Evolutionary conservation across 2,888 invertebrate genomes (phyloP).

Genomic region (Caenorhabditis drosophilae): DNA sequence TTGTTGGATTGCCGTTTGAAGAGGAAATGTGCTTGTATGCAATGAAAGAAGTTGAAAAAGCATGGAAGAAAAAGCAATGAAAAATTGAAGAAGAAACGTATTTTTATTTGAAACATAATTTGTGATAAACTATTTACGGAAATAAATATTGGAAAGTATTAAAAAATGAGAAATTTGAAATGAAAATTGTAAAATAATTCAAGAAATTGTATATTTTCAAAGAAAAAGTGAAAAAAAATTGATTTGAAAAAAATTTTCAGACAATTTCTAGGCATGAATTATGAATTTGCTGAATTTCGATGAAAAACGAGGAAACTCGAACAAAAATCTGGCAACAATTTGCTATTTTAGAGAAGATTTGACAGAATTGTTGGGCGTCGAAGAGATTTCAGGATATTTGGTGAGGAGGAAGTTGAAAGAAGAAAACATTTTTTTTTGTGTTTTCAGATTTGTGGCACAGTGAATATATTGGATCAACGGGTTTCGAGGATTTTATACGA

Average conservation of each 20-base stretch:
- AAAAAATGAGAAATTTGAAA: background rate
- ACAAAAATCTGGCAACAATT: background rate
- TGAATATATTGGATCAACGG: constrained; percentile 13
- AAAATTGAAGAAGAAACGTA: background rate
- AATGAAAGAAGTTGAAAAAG: constrained; percentile 53
- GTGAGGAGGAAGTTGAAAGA: background rate
- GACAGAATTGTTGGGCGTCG: background rate
- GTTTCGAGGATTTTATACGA: constrained; percentile 16
- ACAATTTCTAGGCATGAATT: too few relatives aligned
- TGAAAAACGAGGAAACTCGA: background rate
- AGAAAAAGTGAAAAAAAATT: background rate
- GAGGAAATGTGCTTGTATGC: constrained; percentile 59
- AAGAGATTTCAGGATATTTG: background rate
- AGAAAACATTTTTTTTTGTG: background rate
- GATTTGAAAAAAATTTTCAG: background rate
- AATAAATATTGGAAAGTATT: background rate
- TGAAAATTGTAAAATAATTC: background rate
- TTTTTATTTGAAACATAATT: background rate
- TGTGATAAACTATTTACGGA: background rate
- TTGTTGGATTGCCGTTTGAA: constrained; percentile 53
- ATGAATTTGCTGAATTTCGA: constrained; percentile 1
- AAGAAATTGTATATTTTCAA: background rate
- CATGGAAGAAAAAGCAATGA: background rate
- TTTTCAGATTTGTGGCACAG: constrained; percentile 26
- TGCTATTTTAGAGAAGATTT: background rate